Conservation (phyloP, 2,888 invertebrate genomes). For the Poecilobothrus nobilitatus region DNA sequence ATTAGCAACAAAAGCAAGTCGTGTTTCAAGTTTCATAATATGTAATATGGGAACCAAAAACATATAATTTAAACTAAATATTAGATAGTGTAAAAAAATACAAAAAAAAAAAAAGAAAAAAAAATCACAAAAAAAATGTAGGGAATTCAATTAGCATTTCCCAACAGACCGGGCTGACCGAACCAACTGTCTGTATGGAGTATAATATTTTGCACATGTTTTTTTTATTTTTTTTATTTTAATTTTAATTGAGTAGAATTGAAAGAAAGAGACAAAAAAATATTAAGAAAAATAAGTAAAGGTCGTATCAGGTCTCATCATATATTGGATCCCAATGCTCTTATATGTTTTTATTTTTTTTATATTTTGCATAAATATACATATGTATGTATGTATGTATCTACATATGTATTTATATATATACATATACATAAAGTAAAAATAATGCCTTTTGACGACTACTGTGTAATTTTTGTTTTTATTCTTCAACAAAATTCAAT, state of each 20-base stretch:
- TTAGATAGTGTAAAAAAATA: too few species aligned
- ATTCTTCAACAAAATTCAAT: neutral
- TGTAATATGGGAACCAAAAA: neutral
- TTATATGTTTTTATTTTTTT: neutral
- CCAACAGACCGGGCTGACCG: neutral
- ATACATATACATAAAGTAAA: too few species aligned
- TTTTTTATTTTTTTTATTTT: neutral
- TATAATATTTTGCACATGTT: neutral
- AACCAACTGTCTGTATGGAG: neutral
- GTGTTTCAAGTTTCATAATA: neutral
- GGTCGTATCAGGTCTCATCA: neutral
- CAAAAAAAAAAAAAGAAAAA: too few species aligned
- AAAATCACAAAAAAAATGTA: neutral
- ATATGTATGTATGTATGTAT: neutral
- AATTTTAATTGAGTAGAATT: neutral
- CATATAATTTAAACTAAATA: too few species aligned
- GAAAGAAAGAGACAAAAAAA: neutral
- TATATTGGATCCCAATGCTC: neutral
- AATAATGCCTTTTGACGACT: neutral
- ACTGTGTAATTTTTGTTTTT: neutral
- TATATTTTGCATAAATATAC: neutral
- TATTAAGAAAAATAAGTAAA: neutral
- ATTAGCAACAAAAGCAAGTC: neutral
- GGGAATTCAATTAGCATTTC: neutral
- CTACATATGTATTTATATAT: too few species aligned